Conservation (phyloP, 2,888 invertebrate species). For the Scaptomyza flava region DNA sequence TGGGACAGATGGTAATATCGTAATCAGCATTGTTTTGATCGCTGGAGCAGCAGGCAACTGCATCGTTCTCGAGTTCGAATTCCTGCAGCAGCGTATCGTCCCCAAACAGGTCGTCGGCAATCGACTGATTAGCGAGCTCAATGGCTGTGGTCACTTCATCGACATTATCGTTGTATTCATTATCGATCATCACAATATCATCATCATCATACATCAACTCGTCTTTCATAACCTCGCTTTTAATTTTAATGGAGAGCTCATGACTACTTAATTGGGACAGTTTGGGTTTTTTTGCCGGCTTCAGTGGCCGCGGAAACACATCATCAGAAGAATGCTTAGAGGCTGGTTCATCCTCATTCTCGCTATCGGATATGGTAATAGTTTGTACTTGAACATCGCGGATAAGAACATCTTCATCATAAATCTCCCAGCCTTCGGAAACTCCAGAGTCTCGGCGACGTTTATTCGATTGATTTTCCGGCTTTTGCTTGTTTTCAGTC, state of each 20-base stretch:
- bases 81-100: too few species aligned
- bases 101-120: constrained; percentile 82
- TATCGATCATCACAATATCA: constrained; percentile 82
- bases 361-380: constrained; percentile 76
- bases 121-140: constrained; percentile 78
- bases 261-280: constrained; percentile 50
- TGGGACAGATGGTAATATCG: too few species aligned
- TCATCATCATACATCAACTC: constrained; percentile 58
- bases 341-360: constrained; percentile 28
- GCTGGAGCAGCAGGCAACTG: too few species aligned
- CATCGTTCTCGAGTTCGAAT: too few species aligned
- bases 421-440: too few species aligned
- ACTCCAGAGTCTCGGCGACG: too few species aligned
- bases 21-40: too few species aligned
- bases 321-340: neutral
- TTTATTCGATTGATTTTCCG: too few species aligned
- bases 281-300: neutral
- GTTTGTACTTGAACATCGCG: too few species aligned
- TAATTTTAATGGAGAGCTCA: constrained; percentile 77
- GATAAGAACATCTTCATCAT: too few species aligned
- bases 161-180: constrained; percentile 60
- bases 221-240: constrained; percentile 82
- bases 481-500: too few species aligned
- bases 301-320: neutral
- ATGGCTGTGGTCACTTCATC: constrained; percentile 52